These are phyloP conservation scores for Characodon lateralis DNA, from an alignment of 2,797 vertebrate species.

Conservation along the genomic window DNA sequence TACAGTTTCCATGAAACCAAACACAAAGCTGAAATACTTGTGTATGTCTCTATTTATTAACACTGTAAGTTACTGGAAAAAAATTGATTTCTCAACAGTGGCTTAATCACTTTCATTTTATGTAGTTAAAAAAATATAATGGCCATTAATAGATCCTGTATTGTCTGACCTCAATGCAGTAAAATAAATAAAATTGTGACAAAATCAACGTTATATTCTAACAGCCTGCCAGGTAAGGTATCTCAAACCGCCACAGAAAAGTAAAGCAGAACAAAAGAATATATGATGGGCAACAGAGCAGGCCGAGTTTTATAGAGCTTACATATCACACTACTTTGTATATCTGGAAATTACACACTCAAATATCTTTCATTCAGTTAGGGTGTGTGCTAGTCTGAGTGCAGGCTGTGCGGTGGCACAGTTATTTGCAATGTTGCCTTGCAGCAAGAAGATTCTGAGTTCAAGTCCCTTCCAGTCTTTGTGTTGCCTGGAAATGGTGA, in stretches of 20 bases:
- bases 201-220: background rate
- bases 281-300: background rate
- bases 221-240: background rate
- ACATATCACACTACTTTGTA: background rate
- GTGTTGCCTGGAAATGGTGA: too few species aligned
- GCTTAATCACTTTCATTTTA: background rate
- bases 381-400: background rate
- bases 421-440: background rate
- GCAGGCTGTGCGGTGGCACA: background rate
- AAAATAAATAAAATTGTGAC: background rate
- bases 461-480: too few species aligned
- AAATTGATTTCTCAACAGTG: background rate
- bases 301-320: background rate
- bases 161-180: background rate
- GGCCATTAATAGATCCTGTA: background rate
- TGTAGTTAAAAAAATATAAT: background rate
- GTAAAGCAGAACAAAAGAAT: background rate
- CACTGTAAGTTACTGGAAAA: background rate
- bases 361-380: background rate
- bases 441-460: too few species aligned
- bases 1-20: background rate
- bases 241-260: background rate
- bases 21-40: too few species aligned
- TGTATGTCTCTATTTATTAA: too few species aligned
- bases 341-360: background rate